Percentiles rank a stretch among this genome's conserved stretches.
These are phyloP conservation scores for Muntiacus reevesi DNA, from an alignment of 2,113 vertebrate genomes.

Conservation along the genomic window DNA sequence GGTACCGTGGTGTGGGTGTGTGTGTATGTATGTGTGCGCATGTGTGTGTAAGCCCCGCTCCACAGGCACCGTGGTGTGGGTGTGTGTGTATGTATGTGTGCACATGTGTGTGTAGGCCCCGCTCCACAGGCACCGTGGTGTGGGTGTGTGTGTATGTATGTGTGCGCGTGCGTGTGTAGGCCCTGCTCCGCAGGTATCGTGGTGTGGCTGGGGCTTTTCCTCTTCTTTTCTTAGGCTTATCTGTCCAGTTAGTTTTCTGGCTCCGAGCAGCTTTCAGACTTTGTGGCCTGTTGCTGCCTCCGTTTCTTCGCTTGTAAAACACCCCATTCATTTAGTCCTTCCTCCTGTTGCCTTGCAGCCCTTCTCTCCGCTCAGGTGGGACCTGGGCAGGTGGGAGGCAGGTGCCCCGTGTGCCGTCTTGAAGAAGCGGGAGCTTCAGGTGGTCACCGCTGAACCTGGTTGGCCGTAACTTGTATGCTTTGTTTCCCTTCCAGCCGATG, in stretches of 20 bases:
- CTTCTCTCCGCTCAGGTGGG: background rate
- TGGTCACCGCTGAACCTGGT: accelerated
- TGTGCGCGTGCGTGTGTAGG: no score
- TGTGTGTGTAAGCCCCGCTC: no score
- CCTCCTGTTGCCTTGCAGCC: background rate
- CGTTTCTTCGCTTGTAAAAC: background rate
- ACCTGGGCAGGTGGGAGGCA: background rate
- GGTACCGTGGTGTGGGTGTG: no score
- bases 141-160: no score
- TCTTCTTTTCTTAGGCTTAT: no score
- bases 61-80: no score
- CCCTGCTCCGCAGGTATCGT: accelerated
- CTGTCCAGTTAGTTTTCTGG: background rate
- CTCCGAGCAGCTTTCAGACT: background rate
- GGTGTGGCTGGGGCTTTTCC: background rate
- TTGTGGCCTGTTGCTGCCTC: background rate
- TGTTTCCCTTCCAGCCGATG: slow-evolving; percentile 86
- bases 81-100: no score
- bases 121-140: background rate
- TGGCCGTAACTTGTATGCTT: background rate
- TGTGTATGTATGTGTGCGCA: no score
- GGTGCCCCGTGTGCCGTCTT: no score
- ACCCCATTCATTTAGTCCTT: background rate
- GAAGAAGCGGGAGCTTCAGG: background rate
- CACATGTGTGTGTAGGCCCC: no score